phyloP scores from a whole-genome alignment of 1,140 invertebrate genomes.

The Paraescarpia echinospica region DNA sequence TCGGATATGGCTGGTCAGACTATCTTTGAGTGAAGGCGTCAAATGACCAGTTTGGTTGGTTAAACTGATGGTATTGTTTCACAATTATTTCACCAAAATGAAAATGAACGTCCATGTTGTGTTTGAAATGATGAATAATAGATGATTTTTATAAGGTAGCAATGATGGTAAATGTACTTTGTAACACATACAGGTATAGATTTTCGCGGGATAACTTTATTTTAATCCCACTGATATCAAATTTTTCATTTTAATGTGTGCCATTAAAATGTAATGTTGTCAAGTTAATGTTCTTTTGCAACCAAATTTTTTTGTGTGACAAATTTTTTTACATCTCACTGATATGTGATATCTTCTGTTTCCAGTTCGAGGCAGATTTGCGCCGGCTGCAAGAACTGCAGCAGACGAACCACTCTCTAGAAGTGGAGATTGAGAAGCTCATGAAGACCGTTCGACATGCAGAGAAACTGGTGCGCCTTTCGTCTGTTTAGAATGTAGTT shows the following conservation, averaged over 20 bases:
- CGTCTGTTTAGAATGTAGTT: neutral
- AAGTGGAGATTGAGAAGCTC: constrained; percentile 51
- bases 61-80: neutral
- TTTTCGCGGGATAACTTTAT: neutral
- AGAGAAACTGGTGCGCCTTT: constrained; percentile 40
- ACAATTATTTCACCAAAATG: no score
- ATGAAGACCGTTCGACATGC: constrained; percentile 46
- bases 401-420: constrained; percentile 49
- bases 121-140: no score
- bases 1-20: neutral
- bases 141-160: neutral
- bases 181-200: neutral
- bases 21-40: neutral
- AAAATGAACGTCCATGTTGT: no score
- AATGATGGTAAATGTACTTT: neutral
- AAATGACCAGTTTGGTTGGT: neutral
- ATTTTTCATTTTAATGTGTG: no score
- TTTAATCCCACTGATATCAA: no score
- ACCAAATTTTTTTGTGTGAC: no score
- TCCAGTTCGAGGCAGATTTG: constrained; percentile 34
- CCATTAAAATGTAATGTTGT: no score
- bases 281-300: no score
- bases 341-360: neutral
- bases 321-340: neutral
- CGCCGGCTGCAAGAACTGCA: constrained; percentile 46